Evolutionary conservation across 2,113 vertebrate genomes (phyloP).

Genomic region (Todiramphus saurophagus): DNA sequence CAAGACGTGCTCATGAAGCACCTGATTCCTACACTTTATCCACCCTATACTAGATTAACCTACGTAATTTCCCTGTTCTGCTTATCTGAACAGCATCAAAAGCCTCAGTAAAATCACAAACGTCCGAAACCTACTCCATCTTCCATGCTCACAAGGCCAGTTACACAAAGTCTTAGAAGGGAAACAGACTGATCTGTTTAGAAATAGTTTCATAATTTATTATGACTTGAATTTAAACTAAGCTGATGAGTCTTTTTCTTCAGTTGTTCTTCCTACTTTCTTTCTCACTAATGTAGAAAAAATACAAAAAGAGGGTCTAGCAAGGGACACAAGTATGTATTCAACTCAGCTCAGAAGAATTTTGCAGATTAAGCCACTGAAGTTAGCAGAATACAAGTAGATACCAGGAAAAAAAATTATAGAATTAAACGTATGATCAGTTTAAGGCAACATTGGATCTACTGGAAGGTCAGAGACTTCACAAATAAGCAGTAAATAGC

Average conservation of each 20-base stretch:
- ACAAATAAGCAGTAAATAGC: neutral
- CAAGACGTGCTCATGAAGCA: neutral
- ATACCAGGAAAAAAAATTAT: neutral
- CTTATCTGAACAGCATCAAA: neutral
- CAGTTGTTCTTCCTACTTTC: neutral
- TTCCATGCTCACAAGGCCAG: neutral
- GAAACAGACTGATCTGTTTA: neutral
- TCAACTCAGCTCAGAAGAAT: neutral
- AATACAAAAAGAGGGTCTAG: neutral
- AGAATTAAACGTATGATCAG: neutral
- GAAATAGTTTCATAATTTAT: neutral
- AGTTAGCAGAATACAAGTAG: neutral
- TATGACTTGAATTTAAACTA: neutral
- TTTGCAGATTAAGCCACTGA: neutral
- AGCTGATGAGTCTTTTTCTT: neutral
- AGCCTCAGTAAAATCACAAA: neutral
- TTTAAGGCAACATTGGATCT: neutral
- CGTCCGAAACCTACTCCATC: neutral
- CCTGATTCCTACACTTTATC: neutral
- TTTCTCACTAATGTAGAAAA: neutral
- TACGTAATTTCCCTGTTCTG: neutral
- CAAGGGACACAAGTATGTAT: neutral
- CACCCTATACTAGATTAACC: neutral
- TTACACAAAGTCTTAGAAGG: neutral
- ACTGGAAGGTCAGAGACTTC: neutral